A percentile compares a stretch with the other conserved stretches of the same genome.
Evolutionary conservation across 2,797 vertebrate species (phyloP).

Genomic region (Lophura swinhoii): DNA sequence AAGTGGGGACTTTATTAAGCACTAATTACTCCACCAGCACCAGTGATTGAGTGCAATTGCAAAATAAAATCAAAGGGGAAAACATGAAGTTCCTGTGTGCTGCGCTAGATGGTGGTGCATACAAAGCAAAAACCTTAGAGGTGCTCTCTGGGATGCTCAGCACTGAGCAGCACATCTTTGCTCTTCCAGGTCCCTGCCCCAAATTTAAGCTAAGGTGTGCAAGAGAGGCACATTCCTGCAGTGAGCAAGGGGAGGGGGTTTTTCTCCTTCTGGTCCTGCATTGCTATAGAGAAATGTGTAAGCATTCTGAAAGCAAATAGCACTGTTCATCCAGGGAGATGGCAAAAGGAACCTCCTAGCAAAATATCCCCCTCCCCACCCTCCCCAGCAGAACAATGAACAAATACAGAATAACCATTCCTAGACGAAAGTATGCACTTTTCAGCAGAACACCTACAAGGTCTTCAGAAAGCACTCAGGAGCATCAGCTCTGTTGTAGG

Average conservation of each 20-base stretch:
- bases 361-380: neutral
- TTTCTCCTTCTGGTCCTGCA: neutral
- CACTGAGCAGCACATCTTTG: neutral
- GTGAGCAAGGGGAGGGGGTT: neutral
- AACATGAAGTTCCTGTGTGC: neutral
- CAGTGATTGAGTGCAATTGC: neutral
- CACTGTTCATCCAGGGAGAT: neutral
- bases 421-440: neutral
- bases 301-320: neutral
- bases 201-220: neutral
- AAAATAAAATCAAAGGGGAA: neutral
- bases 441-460: neutral
- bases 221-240: neutral
- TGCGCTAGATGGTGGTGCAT: conserved; percentile 55
- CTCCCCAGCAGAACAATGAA: neutral
- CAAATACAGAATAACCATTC: neutral
- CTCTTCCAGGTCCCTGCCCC: neutral
- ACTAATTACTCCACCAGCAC: neutral
- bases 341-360: neutral
- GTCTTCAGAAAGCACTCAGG: neutral
- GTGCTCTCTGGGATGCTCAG: neutral
- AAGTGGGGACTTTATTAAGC: neutral
- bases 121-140: neutral
- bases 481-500: rapidly evolving
- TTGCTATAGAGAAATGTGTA: neutral